Base-by-base conservation (phyloP, 2,797 vertebrate genomes). In the Macropus fuliginosus region DNA sequence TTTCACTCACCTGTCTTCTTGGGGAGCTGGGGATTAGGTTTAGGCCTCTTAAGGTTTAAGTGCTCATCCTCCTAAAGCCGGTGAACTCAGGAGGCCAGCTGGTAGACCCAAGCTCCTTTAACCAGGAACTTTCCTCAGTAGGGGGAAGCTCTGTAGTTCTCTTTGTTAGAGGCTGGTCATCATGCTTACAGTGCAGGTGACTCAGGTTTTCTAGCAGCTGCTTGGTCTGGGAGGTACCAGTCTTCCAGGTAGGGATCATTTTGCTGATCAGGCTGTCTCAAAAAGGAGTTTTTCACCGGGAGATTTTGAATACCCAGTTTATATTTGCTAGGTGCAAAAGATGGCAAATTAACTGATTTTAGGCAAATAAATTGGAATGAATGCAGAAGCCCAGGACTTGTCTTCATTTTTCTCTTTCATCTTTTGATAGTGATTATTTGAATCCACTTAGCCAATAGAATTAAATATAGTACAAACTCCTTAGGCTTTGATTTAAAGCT, bases 351-450 rank as follows among this genome's bases (percentile, higher is more conserved):
- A 91, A 8, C 31, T 94, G 34, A 13, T 93, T 94, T n/a, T 55
- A 16, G 91, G 54, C 31, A 96, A 91, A 89, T 87, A 54, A 96
- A n/a, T 81, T 96, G 52, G 55, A 90, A 81, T 54, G n/a, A 31
- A 11, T 10, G 34, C 56, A 55, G 56, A 93, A 95, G 93, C 1
- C 4, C 55, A 59, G 4, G 90, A 54, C 74, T 94, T 40, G 54
- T 92, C 89, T 12, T 90, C 56, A 52, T 96, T 1, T 94, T 90
- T 93, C 21, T 93, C 4, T 5, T 92, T 11, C 34, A 92, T 93
- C 87, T 91, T 91, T 40, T 90, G 8, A 94, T 92, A 95, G 12
- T 81, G 74, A 46, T 81, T 81, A 12, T 74, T 74, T 74, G 6
- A 46, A 24, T 81, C n/a, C 21, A 40, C 74, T 81, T 46, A 81